Evolutionary conservation across 2,888 invertebrate genomes (phyloP).

Genomic region (Tetragonula carbonaria): DNA sequence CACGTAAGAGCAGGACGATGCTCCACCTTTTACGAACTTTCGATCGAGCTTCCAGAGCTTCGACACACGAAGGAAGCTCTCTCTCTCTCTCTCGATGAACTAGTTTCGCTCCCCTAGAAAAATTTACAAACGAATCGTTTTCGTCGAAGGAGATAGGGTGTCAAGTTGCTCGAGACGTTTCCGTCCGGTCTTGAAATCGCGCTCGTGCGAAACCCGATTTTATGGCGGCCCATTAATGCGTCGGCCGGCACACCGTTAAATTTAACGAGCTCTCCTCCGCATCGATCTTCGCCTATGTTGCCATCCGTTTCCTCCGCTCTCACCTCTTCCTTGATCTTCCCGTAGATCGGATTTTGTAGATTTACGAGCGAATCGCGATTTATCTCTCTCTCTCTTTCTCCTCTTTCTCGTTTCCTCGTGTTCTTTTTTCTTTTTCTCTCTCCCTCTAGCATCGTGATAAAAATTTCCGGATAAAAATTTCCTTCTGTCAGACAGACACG

Average conservation of each 20-base stretch:
- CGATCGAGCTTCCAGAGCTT: neutral
- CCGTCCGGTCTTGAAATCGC: neutral
- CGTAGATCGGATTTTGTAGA: conserved; percentile 33
- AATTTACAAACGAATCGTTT: conserved; percentile 6
- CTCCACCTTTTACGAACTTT: neutral
- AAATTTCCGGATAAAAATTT: neutral
- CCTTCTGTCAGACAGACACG: neutral
- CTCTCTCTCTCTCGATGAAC: no score
- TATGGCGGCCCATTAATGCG: conserved; percentile 45
- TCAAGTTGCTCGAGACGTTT: conserved; percentile 10
- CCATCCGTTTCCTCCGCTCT: neutral
- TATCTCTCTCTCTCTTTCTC: neutral
- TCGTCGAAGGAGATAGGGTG: conserved; percentile 33
- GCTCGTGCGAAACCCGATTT: conserved; percentile 41
- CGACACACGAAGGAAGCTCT: neutral
- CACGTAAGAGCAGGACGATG: neutral
- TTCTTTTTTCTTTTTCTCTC: neutral
- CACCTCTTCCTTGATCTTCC: neutral
- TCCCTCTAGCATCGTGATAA: neutral
- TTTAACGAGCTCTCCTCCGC: conserved; percentile 46
- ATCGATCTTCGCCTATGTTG: conserved; percentile 15
- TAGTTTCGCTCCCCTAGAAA: neutral
- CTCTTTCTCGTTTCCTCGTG: neutral
- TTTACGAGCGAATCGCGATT: conserved; percentile 29
- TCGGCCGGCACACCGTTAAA: conserved; percentile 42